Conservation (phyloP, 2,888 invertebrate genomes). For the Cremastinae sp. region DNA sequence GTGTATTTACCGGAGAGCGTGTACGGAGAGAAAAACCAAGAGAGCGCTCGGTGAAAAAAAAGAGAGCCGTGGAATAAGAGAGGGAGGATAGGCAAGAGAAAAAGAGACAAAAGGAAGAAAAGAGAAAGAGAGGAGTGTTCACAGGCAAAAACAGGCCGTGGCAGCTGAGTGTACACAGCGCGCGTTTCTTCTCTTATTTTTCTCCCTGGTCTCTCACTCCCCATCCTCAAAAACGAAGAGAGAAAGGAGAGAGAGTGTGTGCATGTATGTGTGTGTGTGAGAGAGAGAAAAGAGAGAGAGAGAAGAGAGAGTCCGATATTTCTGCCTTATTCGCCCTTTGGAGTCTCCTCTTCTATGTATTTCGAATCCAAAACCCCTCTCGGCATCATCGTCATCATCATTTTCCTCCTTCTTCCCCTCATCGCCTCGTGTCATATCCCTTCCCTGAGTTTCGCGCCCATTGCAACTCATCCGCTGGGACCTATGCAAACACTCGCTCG, state of each 20-base stretch:
- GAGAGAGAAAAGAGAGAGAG: conserved; percentile 35
- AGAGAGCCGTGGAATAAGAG: conserved; percentile 6
- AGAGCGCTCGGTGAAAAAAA: conserved; percentile 1
- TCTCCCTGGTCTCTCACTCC: conserved; percentile 52
- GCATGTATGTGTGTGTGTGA: no score
- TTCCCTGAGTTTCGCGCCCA: conserved; percentile 63
- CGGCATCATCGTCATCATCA: conserved; percentile 54
- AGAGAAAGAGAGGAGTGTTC: conserved; percentile 33
- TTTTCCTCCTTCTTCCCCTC: conserved; percentile 31
- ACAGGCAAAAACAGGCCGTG: conserved; percentile 74
- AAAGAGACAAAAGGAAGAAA: conserved; percentile 30
- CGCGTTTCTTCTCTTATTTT: conserved; percentile 61
- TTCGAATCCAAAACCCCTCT: conserved; percentile 66
- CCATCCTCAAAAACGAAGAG: conserved; percentile 45
- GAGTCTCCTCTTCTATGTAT: conserved; percentile 5
- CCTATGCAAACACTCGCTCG: conserved; percentile 74
- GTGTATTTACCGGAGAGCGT: not conserved
- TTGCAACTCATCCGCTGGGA: conserved; percentile 69
- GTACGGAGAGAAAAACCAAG: not conserved
- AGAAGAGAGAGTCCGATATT: conserved; percentile 2
- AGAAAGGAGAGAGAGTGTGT: conserved; percentile 8
- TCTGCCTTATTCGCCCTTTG: conserved; percentile 51
- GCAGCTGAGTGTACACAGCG: conserved; percentile 80
- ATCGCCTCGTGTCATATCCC: conserved; percentile 45
- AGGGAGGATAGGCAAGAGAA: not conserved